A percentile compares a stretch with the other conserved stretches of the same genome.
Evolutionary conservation across 2,797 vertebrate species (phyloP).

Genomic region (Etheostoma perlongum): DNA sequence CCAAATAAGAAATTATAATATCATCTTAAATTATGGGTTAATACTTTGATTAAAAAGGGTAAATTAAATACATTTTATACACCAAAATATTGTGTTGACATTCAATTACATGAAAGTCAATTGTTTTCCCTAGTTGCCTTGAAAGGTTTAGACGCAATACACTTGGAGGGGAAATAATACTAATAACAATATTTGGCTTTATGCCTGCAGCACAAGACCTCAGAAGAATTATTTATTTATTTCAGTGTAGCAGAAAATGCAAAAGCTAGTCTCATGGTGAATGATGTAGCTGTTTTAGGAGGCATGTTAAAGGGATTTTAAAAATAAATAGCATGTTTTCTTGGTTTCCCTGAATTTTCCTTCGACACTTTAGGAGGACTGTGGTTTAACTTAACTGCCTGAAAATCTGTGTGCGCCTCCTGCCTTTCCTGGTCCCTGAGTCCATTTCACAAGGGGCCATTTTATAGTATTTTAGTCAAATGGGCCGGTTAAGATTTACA

Average conservation of each 20-base stretch:
- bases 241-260: neutral
- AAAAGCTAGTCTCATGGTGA: neutral
- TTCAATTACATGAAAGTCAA: slow-evolving; percentile 18
- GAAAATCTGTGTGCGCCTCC: slow-evolving; percentile 7
- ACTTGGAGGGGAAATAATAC: neutral
- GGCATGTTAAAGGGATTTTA: neutral
- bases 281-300: neutral
- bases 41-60: neutral
- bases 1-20: neutral
- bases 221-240: slow-evolving; percentile 4
- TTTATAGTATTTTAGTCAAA: slow-evolving; percentile 19
- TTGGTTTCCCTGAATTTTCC: slow-evolving; percentile 17
- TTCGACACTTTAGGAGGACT: slow-evolving; percentile 23
- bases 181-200: neutral
- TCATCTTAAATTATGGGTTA: neutral
- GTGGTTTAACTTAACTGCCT: slow-evolving; percentile 29
- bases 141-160: slow-evolving; percentile 4
- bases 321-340: slow-evolving; percentile 24
- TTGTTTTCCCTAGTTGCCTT: neutral
- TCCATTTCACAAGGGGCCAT: slow-evolving; percentile 19
- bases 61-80: neutral
- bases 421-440: neutral
- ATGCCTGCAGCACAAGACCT: neutral
- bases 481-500: neutral
- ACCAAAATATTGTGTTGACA: neutral